A percentile compares a stretch with the other conserved stretches of the same genome.
Conservation (phyloP, 2,113 vertebrate genomes). For the Girardinichthys multiradiatus region DNA sequence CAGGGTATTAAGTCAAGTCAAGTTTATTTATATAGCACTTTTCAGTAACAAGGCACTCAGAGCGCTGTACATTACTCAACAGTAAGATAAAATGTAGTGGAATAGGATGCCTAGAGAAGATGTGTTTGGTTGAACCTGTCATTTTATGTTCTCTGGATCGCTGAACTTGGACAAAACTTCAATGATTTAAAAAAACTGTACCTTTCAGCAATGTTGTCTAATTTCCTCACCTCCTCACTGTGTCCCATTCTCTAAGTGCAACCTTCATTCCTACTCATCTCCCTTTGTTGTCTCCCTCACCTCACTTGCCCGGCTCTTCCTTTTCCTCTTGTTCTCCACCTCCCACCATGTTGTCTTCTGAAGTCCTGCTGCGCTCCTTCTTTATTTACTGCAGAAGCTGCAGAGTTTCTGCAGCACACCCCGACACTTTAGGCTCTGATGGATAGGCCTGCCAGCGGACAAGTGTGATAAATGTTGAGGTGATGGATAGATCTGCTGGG, state of each 20-base stretch:
- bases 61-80: too few relatives aligned
- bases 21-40: too few relatives aligned
- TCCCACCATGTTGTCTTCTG: constrained; percentile 29
- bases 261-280: background rate
- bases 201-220: background rate
- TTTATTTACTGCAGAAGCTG: constrained; percentile 64
- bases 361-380: constrained; percentile 58
- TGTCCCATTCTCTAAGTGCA: background rate
- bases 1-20: too few relatives aligned
- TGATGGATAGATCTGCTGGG: constrained; percentile 68
- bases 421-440: constrained; percentile 69
- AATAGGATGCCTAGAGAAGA: background rate
- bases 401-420: constrained; percentile 56
- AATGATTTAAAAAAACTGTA: background rate
- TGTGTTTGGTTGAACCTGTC: background rate
- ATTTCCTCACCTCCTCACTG: background rate
- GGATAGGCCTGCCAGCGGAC: constrained; percentile 63
- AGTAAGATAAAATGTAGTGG: background rate
- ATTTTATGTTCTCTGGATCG: background rate
- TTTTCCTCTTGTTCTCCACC: constrained; percentile 18
- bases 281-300: background rate
- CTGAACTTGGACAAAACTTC: background rate
- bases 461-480: constrained; percentile 65
- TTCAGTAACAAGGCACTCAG: too few relatives aligned
- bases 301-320: constrained; percentile 3